Evolutionary conservation across 2,113 vertebrate species (phyloP).

Genomic region (Quiscalus mexicanus): DNA sequence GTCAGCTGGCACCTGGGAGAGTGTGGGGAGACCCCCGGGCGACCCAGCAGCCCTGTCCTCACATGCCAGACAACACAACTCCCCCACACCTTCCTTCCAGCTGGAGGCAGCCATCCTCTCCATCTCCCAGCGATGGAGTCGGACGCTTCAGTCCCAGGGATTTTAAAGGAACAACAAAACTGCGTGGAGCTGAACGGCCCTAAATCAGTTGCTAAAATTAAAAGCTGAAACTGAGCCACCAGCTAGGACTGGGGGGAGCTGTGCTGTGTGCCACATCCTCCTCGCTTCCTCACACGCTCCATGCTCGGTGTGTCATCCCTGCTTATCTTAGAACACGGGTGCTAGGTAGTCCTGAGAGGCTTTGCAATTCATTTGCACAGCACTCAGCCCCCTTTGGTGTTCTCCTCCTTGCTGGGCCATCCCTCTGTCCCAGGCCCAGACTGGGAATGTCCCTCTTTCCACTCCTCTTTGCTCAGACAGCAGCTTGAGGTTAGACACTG

Average conservation of each 20-base stretch:
- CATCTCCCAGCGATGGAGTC: neutral
- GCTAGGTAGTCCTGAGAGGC: neutral
- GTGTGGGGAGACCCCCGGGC: rapidly evolving
- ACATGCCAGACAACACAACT: neutral
- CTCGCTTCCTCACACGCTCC: conserved; percentile 49
- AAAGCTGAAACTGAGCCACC: conserved; percentile 56
- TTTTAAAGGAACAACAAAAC: conserved; percentile 40
- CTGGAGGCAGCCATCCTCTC: neutral
- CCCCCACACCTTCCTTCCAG: neutral
- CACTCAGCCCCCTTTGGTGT: rapidly evolving
- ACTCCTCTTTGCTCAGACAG: neutral
- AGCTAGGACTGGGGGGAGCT: neutral
- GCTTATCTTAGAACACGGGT: conserved; percentile 13
- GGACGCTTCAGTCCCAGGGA: rapidly evolving
- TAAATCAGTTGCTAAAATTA: conserved; percentile 54
- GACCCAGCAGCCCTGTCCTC: neutral
- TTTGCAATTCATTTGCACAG: neutral
- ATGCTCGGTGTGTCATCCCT: conserved; percentile 21
- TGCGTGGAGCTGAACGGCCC: neutral
- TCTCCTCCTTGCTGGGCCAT: neutral
- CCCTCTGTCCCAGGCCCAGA: neutral
- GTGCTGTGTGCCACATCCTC: conserved; percentile 53
- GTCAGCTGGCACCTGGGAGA: neutral
- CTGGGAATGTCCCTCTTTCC: neutral
- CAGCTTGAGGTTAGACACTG: neutral